A percentile compares a stretch with the other conserved stretches of the same genome.
Evolutionary conservation across 2,113 vertebrate genomes (phyloP).

Genomic region (Mirounga angustirostris): DNA sequence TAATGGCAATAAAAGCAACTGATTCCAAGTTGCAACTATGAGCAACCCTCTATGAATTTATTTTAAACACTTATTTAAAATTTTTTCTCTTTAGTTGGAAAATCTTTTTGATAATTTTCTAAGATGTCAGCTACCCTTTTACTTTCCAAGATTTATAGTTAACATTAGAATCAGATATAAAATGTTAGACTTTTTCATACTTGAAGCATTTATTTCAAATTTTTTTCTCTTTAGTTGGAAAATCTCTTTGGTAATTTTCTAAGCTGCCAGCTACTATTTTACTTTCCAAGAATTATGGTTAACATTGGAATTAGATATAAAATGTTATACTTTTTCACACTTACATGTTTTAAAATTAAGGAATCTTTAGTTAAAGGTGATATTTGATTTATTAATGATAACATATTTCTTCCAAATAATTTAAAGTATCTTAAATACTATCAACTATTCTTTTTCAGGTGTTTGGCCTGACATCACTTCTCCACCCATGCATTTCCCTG

Average conservation of each 20-base stretch:
- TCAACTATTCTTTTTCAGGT: not conserved
- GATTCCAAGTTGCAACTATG: not conserved
- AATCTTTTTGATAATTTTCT: constrained; percentile 6
- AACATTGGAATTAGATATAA: constrained; percentile 8
- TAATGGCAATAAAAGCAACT: not conserved
- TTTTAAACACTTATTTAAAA: constrained; percentile 13
- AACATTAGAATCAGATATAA: not conserved
- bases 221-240: not conserved
- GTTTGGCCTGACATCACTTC: not conserved
- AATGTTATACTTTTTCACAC: not conserved
- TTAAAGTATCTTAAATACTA: not conserved
- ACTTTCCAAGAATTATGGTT: not conserved
- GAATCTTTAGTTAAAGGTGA: not conserved
- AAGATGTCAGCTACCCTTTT: not conserved
- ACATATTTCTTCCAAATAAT: not conserved
- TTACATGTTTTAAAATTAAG: constrained; percentile 36
- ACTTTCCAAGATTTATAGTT: not conserved
- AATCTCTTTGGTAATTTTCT: not conserved
- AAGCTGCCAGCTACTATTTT: not conserved
- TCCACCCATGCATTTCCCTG: not conserved
- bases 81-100: not conserved
- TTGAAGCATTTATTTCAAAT: not conserved
- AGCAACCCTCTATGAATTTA: not conserved
- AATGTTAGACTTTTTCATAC: not conserved
- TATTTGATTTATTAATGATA: not conserved